phyloP scores from a whole-genome alignment of 2,888 invertebrate genomes.

The Linnaemya tessellans region DNA sequence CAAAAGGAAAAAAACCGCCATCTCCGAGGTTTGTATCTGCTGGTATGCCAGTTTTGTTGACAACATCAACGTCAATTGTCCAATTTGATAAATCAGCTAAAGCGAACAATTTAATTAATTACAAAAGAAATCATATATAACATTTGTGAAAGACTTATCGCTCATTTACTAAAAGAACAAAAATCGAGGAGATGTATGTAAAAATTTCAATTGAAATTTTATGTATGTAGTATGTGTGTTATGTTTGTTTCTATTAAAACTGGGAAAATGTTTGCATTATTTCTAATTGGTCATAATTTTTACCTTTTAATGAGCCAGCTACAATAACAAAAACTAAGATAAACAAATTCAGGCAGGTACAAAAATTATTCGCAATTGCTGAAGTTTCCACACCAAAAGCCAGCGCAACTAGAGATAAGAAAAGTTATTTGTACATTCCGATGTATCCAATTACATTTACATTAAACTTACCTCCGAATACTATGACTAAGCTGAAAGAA shows the following conservation, averaged over 20 bases:
- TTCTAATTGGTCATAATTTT: neutral
- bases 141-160: neutral
- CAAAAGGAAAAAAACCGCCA: constrained; percentile 96
- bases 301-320: constrained; percentile 88
- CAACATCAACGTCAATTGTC: constrained; percentile 82
- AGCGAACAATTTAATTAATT: neutral
- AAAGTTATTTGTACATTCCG: neutral
- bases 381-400: constrained; percentile 92
- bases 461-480: constrained; percentile 86
- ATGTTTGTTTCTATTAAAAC: too few relatives aligned
- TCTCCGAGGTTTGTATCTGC: constrained; percentile 84
- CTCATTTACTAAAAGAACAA: neutral
- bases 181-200: too few relatives aligned
- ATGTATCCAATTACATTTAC: neutral
- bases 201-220: too few relatives aligned
- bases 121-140: neutral
- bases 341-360: constrained; percentile 88
- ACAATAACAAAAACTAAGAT: constrained; percentile 90
- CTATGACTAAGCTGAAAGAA: constrained; percentile 87
- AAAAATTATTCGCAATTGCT: constrained; percentile 89
- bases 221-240: too few relatives aligned
- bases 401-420: constrained; percentile 84
- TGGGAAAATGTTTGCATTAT: too few relatives aligned
- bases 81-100: constrained; percentile 85
- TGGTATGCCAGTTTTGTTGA: constrained; percentile 66